These are phyloP conservation scores for Chrysodeixis includens DNA, from an alignment of 2,888 invertebrate genomes.

Conservation along the genomic window DNA sequence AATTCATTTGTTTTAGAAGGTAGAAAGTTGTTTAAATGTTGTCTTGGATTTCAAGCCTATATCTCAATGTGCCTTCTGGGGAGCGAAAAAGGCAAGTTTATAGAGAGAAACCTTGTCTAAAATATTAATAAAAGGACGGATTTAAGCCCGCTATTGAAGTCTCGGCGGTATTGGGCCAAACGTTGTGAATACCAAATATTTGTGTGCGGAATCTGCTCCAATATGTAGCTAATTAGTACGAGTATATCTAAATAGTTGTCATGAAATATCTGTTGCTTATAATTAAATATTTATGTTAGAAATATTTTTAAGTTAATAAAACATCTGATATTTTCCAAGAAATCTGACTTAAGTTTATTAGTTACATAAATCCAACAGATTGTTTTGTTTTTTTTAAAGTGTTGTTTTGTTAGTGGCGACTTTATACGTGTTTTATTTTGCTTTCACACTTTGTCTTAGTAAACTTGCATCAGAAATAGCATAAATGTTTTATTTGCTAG, in stretches of 20 bases:
- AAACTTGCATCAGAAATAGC: no score
- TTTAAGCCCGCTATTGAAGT: constrained; percentile 8
- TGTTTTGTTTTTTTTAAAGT: no score
- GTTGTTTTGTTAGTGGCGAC: no score
- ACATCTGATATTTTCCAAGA: no score
- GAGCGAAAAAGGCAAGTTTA: not conserved
- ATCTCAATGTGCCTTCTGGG: not conserved
- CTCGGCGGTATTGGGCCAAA: not conserved
- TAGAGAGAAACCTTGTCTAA: constrained; percentile 17
- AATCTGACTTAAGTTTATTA: no score
- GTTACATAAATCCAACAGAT: no score
- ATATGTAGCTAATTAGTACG: constrained; percentile 7
- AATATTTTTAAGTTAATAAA: no score
- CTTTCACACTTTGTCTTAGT: no score
- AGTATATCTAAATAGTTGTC: not conserved
- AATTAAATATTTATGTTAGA: not conserved
- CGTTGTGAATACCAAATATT: constrained; percentile 20
- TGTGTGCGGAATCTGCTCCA: constrained; percentile 1
- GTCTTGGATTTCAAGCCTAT: not conserved
- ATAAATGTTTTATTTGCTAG: no score
- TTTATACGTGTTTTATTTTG: no score
- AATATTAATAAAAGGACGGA: constrained; percentile 42
- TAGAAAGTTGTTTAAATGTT: no score
- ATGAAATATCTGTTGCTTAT: not conserved
- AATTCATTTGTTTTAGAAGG: no score